Conservation (phyloP, 2,888 invertebrate species). For the Netelia melanura region DNA sequence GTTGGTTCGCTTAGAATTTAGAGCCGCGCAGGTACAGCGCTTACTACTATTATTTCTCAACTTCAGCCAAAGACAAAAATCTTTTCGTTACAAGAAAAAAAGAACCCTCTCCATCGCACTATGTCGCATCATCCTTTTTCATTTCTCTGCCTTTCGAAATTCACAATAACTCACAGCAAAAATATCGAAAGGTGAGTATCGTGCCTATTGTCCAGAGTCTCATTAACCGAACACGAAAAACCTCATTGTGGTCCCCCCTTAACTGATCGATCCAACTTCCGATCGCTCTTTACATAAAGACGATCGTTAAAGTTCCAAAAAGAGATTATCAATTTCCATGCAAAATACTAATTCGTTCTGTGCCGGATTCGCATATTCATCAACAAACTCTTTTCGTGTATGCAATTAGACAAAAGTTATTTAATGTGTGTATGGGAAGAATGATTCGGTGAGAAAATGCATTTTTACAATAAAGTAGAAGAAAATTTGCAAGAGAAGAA, state of each 20-base stretch:
- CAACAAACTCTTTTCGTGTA: constrained; percentile 27
- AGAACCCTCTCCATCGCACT: neutral
- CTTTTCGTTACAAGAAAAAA: neutral
- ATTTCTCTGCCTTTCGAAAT: neutral
- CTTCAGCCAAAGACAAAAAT: neutral
- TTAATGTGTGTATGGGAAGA: constrained; percentile 64
- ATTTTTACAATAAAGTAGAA: constrained; percentile 47
- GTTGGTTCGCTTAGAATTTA: constrained; percentile 30
- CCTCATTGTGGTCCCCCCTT: constrained; percentile 15
- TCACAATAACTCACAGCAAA: constrained; percentile 5
- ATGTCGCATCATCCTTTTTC: neutral
- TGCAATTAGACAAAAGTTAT: constrained; percentile 34
- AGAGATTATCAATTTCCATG: constrained; percentile 81
- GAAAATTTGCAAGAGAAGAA: constrained; percentile 18
- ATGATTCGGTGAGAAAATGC: constrained; percentile 71
- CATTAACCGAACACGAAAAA: neutral
- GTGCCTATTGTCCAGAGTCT: neutral
- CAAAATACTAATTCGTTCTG: constrained; percentile 80
- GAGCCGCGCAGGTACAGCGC: neutral
- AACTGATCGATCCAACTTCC: constrained; percentile 1
- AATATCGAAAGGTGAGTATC: constrained; percentile 27
- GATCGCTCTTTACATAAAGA: constrained; percentile 9
- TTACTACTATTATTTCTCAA: constrained; percentile 3
- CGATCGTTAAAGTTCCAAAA: constrained; percentile 67
- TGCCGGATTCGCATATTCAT: constrained; percentile 34